A percentile compares a stretch with the other conserved stretches of the same genome.
phyloP scores from a whole-genome alignment of 1,140 invertebrate genomes.

The Zaprionus vittiger region DNA sequence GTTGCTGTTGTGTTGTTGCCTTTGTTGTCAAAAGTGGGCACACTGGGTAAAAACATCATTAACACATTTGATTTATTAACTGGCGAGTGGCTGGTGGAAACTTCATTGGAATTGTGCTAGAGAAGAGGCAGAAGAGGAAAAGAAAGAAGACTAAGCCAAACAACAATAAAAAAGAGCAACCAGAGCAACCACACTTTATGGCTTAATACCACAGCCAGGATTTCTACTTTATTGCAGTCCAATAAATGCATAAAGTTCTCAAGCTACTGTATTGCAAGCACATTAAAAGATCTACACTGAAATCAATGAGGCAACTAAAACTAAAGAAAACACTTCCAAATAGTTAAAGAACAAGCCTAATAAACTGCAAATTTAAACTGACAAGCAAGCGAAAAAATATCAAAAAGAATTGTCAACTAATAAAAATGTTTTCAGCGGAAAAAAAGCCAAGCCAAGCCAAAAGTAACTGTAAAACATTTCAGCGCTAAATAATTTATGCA shows the following conservation, averaged over 20 bases:
- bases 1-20: constrained; percentile 45
- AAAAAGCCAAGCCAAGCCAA: constrained; percentile 10
- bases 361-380: no score
- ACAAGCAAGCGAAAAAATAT: no score
- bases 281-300: background rate
- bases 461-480: constrained; percentile 36
- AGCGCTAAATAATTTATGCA: constrained; percentile 74
- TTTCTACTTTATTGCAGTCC: constrained; percentile 23
- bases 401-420: background rate
- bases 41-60: constrained; percentile 84
- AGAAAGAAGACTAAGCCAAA: constrained; percentile 36
- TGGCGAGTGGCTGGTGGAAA: constrained; percentile 64
- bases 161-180: constrained; percentile 30
- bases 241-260: constrained; percentile 83
- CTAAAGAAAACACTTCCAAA: no score
- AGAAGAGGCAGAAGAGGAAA: constrained; percentile 15
- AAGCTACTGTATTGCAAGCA: constrained; percentile 60
- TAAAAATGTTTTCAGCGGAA: constrained; percentile 11
- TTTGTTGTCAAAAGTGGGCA: constrained; percentile 80
- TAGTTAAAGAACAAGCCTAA: no score
- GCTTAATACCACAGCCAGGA: constrained; percentile 62
- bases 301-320: no score
- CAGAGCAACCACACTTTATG: constrained; percentile 62
- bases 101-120: constrained; percentile 63
- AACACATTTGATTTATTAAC: constrained; percentile 84